These are phyloP conservation scores for Drosophila nigritarsus DNA, from an alignment of 2,888 invertebrate genomes.

Conservation along the genomic window DNA sequence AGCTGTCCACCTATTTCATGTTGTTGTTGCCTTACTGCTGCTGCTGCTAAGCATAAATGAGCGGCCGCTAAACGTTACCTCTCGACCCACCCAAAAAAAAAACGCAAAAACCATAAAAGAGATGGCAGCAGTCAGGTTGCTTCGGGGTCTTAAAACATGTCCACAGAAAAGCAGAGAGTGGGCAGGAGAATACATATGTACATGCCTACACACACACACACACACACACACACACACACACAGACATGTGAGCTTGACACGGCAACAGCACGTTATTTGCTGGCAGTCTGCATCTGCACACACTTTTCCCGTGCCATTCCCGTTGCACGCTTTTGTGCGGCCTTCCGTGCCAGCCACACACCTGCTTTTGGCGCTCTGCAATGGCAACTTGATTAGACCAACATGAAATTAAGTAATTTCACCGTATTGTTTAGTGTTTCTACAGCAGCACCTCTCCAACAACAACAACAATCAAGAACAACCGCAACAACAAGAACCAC, in stretches of 20 bases:
- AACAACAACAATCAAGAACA: constrained; percentile 22
- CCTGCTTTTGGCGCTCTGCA: constrained; percentile 54
- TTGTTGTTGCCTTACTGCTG: constrained; percentile 51
- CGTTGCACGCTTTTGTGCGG: constrained; percentile 63
- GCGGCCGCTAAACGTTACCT: constrained; percentile 70
- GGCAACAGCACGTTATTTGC: constrained; percentile 60
- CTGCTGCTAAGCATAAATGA: constrained; percentile 53
- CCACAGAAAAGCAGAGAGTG: background rate
- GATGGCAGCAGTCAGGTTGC: constrained; percentile 35
- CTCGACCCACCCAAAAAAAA: constrained; percentile 16
- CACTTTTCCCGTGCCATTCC: constrained; percentile 23
- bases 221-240: constrained; percentile 8
- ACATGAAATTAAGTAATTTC: constrained; percentile 81
- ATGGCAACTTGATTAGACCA: constrained; percentile 81
- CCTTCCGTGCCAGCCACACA: constrained; percentile 61
- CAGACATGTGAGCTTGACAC: constrained; percentile 53
- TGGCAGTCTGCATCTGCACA: constrained; percentile 43
- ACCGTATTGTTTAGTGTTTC: constrained; percentile 73
- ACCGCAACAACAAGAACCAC: constrained; percentile 12
- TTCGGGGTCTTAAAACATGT: constrained; percentile 6
- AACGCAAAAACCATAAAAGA: constrained; percentile 15
- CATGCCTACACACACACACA: background rate
- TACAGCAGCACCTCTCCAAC: constrained; percentile 6
- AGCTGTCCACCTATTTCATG: constrained; percentile 75
- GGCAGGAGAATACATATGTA: constrained; percentile 1